A percentile compares a stretch with the other conserved stretches of the same genome.
phyloP scores from a whole-genome alignment of 2,113 vertebrate species.

The Prionailurus bengalensis region DNA sequence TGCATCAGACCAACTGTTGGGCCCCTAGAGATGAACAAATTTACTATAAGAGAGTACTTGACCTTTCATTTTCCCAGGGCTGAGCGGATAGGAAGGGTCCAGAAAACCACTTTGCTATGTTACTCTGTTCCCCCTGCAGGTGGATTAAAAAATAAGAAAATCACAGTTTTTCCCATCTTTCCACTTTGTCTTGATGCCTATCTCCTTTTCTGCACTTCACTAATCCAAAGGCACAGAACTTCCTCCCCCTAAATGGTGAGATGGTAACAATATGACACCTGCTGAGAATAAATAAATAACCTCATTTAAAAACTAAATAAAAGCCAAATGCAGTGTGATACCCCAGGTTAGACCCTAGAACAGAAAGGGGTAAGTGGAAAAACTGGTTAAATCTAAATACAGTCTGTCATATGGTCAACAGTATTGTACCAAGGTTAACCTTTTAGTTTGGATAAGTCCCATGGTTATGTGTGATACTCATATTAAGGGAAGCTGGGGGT shows the following conservation, averaged over 20 bases:
- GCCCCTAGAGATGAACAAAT: slow-evolving; percentile 28
- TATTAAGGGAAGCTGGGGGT: neutral
- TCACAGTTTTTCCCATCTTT: neutral
- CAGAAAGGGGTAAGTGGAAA: neutral
- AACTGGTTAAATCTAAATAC: neutral
- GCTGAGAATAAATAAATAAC: neutral
- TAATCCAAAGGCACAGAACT: neutral
- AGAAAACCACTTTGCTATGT: neutral
- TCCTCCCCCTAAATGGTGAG: neutral
- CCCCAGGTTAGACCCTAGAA: neutral
- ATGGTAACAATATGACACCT: neutral
- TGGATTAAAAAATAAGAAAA: neutral
- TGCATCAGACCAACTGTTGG: neutral
- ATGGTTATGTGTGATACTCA: neutral
- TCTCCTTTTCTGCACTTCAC: neutral
- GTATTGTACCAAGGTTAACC: neutral
- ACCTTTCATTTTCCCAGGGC: slow-evolving; percentile 24
- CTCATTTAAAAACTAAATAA: neutral
- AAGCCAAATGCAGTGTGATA: neutral
- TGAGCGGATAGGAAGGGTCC: slow-evolving; percentile 28
- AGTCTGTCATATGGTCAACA: neutral
- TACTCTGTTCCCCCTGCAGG: neutral
- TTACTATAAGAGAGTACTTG: slow-evolving; percentile 55
- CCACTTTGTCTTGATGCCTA: neutral
- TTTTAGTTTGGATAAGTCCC: neutral